A percentile compares a stretch with the other conserved stretches of the same genome.
These are phyloP conservation scores for Clunio marinus DNA, from an alignment of 2,888 invertebrate genomes.

Conservation along the genomic window DNA sequence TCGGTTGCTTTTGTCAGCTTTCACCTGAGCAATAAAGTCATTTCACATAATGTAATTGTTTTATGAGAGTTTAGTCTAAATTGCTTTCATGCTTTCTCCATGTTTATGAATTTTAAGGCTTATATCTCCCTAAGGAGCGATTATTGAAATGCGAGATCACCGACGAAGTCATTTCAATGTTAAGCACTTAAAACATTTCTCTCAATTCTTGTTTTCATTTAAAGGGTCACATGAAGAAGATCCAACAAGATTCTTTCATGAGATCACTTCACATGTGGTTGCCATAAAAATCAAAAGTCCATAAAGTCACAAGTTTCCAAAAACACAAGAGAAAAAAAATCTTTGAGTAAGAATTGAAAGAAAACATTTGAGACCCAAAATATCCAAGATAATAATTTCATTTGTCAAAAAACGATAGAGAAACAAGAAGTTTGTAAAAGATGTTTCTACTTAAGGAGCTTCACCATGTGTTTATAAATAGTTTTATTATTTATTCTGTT, in stretches of 20 bases:
- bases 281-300: conserved; percentile 32
- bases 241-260: not conserved
- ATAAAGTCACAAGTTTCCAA: conserved; percentile 20
- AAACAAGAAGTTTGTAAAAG: not conserved
- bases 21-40: conserved; percentile 30
- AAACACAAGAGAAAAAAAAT: not conserved
- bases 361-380: conserved; percentile 11
- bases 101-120: conserved; percentile 22
- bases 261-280: conserved; percentile 34
- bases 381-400: conserved; percentile 10
- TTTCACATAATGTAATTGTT: conserved; percentile 38
- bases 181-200: not conserved
- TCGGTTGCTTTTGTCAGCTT: not conserved
- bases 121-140: conserved; percentile 24
- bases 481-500: conserved; percentile 16
- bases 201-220: no score
- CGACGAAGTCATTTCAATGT: no score
- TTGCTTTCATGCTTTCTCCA: conserved; percentile 13
- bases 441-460: conserved; percentile 17
- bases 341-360: not conserved
- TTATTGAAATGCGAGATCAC: conserved; percentile 35
- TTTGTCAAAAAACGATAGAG: not conserved
- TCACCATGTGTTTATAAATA: conserved; percentile 24
- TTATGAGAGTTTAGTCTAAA: conserved; percentile 31
- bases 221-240: not conserved